Conservation (phyloP, 2,888 invertebrate species). For the Abscondita cerata region DNA sequence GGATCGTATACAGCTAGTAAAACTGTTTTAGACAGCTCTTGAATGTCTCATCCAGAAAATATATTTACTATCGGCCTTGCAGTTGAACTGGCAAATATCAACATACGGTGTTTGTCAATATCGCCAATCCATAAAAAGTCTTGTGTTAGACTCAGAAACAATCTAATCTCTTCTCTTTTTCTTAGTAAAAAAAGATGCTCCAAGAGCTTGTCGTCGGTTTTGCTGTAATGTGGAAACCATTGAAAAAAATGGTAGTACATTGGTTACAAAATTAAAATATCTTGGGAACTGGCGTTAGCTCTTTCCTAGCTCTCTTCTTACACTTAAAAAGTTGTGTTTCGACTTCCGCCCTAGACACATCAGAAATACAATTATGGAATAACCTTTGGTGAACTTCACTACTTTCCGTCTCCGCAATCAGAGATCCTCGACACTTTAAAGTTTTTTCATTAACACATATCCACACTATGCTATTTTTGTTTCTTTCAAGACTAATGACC, state of each 20-base stretch:
- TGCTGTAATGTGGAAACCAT: constrained; percentile 2
- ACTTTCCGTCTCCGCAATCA: constrained; percentile 4
- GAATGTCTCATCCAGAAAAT: constrained; percentile 7
- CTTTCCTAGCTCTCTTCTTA: constrained; percentile 3
- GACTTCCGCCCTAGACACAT: background rate
- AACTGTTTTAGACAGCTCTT: constrained; percentile 10
- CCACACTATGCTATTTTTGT: constrained; percentile 4
- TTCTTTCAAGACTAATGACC: background rate
- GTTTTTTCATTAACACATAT: constrained; percentile 3
- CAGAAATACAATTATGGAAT: background rate
- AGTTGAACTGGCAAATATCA: constrained; percentile 4
- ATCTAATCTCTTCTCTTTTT: constrained; percentile 6
- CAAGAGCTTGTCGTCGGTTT: constrained; percentile 7
- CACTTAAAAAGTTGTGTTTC: background rate
- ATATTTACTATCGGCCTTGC: constrained; percentile 6
- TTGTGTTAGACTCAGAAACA: background rate
- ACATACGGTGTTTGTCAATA: background rate
- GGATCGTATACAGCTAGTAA: constrained; percentile 2
- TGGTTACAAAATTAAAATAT: background rate
- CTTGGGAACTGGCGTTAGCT: constrained; percentile 4
- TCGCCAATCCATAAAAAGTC: constrained; percentile 8
- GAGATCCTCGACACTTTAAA: constrained; percentile 5
- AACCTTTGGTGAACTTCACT: background rate
- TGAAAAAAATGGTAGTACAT: constrained; percentile 5
- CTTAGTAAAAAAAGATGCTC: constrained; percentile 2